These are phyloP conservation scores for Euglossa dilemma DNA, from an alignment of 1,140 invertebrate genomes.

Conservation along the genomic window DNA sequence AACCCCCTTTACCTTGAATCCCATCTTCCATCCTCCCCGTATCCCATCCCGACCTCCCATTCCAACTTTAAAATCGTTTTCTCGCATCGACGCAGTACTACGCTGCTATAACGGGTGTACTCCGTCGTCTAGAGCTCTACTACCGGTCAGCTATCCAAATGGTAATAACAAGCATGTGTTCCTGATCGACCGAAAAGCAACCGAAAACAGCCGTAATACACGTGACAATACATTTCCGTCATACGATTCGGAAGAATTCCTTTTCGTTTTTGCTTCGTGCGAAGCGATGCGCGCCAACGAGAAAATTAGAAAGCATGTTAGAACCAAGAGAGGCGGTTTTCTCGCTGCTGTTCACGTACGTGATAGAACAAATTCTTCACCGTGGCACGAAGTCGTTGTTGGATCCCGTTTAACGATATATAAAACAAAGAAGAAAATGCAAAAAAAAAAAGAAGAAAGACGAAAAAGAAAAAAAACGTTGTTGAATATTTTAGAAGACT, in stretches of 20 bases:
- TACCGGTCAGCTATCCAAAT: background rate
- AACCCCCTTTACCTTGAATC: too few relatives aligned
- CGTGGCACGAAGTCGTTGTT: conserved; percentile 65
- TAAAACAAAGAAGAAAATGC: conserved; percentile 17
- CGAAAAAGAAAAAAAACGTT: conserved; percentile 56
- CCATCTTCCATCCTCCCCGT: too few relatives aligned
- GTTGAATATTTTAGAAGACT: conserved; percentile 73
- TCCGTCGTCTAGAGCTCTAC: background rate
- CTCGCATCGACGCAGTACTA: background rate
- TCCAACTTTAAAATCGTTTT: background rate
- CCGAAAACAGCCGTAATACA: conserved; percentile 15
- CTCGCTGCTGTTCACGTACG: background rate
- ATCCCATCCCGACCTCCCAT: too few relatives aligned
- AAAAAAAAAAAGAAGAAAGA: conserved; percentile 33
- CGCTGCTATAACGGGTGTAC: background rate
- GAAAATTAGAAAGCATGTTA: background rate
- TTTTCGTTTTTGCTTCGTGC: conserved; percentile 26
- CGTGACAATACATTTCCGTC: conserved; percentile 52
- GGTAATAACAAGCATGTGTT: conserved; percentile 15
- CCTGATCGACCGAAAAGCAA: conserved; percentile 16
- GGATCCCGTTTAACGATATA: conserved; percentile 61
- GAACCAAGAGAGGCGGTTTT: background rate
- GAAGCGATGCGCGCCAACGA: background rate
- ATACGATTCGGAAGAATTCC: conserved; percentile 5
- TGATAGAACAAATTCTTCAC: conserved; percentile 10